Conservation (phyloP, 2,113 vertebrate species). For the Dasyurus viverrinus region DNA sequence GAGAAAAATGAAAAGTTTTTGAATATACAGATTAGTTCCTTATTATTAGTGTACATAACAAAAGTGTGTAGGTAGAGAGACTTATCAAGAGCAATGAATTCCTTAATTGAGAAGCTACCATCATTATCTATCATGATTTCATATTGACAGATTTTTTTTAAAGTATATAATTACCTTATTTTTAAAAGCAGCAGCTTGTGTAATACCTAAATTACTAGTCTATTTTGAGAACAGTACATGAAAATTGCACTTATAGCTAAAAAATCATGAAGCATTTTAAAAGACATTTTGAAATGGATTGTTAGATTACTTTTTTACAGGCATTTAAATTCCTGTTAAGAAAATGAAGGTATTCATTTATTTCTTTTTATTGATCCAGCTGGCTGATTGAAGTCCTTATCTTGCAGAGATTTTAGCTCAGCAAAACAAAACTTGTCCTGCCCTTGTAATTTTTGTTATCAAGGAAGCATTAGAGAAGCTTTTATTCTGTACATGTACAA, state of each 20-base stretch:
- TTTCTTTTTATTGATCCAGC: conserved; percentile 5
- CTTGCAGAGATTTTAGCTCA: neutral
- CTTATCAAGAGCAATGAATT: neutral
- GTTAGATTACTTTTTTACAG: conserved; percentile 40
- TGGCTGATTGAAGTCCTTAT: conserved; percentile 22
- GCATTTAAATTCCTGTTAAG: conserved; percentile 20
- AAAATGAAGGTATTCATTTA: conserved; percentile 27
- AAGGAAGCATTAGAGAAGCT: neutral
- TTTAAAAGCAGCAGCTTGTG: conserved; percentile 20
- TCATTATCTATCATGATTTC: conserved; percentile 5
- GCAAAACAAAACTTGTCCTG: neutral
- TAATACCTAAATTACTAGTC: conserved; percentile 31
- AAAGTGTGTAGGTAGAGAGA: neutral
- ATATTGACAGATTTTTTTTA: neutral
- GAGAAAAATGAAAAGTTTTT: neutral
- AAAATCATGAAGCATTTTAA: conserved; percentile 29
- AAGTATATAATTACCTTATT: conserved; percentile 25
- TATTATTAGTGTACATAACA: conserved; percentile 10
- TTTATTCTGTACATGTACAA: neutral
- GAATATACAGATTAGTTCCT: neutral
- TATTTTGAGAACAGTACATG: conserved; percentile 27
- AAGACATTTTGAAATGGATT: conserved; percentile 14
- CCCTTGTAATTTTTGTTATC: neutral
- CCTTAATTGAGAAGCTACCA: neutral
- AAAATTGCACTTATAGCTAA: conserved; percentile 15